These are phyloP conservation scores for Melanostoma scalare DNA, from an alignment of 2,888 invertebrate species.

Conservation along the genomic window DNA sequence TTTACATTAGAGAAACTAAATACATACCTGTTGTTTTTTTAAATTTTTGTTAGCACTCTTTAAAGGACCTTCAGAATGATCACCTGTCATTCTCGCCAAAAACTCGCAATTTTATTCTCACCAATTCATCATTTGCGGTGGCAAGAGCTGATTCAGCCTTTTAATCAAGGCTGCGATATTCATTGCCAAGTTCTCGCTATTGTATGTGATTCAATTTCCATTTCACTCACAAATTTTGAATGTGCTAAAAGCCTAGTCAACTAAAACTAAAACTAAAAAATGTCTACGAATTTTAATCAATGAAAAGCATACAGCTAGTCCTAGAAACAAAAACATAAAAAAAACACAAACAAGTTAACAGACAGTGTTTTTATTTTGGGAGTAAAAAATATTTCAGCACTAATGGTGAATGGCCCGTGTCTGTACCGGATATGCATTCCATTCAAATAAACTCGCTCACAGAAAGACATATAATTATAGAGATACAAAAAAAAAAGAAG, in stretches of 20 bases:
- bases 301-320: constrained; percentile 48
- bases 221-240: constrained; percentile 23
- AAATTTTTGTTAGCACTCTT: too few relatives aligned
- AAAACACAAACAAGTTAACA: constrained; percentile 46
- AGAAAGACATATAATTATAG: constrained; percentile 9
- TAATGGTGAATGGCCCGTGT: constrained; percentile 52
- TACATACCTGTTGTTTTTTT: too few relatives aligned
- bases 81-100: constrained; percentile 10
- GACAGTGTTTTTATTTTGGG: constrained; percentile 15
- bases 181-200: constrained; percentile 42
- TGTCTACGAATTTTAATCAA: constrained; percentile 62
- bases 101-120: background rate
- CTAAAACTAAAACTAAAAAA: constrained; percentile 21
- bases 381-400: constrained; percentile 20
- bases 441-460: constrained; percentile 34
- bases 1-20: too few relatives aligned
- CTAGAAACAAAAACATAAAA: background rate
- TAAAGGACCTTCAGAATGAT: too few relatives aligned
- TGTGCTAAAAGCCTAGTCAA: constrained; percentile 38
- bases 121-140: constrained; percentile 8
- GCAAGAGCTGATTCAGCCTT: background rate
- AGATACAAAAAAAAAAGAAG: constrained; percentile 35
- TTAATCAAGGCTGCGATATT: constrained; percentile 48
- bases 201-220: constrained; percentile 13
- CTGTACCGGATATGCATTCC: constrained; percentile 68